Evolutionary conservation across 2,888 invertebrate species (phyloP).

Genomic region (Rhorus exstirpatorius): DNA sequence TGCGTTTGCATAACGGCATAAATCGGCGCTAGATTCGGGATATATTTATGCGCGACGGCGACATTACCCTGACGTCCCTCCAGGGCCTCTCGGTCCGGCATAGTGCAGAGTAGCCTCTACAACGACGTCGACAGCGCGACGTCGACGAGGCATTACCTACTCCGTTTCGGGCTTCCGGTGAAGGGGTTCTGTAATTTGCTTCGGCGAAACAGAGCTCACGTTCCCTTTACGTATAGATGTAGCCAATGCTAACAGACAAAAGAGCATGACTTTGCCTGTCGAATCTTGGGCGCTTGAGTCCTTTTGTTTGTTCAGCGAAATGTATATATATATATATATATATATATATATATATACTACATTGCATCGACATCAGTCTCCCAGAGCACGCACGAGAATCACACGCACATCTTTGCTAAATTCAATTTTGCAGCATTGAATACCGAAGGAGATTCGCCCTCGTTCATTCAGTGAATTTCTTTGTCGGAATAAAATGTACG

Average conservation of each 20-base stretch:
- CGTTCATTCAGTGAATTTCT: conserved; percentile 37
- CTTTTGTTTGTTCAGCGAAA: conserved; percentile 14
- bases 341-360: conserved; percentile 16
- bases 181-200: conserved; percentile 70
- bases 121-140: conserved; percentile 53
- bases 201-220: conserved; percentile 66
- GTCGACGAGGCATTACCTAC: conserved; percentile 70
- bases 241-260: conserved; percentile 8
- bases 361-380: conserved; percentile 62
- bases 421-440: conserved; percentile 61
- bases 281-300: neutral
- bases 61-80: conserved; percentile 72
- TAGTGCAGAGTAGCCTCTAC: conserved; percentile 9
- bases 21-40: conserved; percentile 73
- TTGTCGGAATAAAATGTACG: conserved; percentile 10
- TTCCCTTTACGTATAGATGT: conserved; percentile 17
- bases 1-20: conserved; percentile 74
- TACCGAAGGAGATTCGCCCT: conserved; percentile 18
- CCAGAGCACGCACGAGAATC: conserved; percentile 60
- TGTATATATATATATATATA: conserved; percentile 18
- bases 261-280: conserved; percentile 23
- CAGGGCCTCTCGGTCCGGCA: conserved; percentile 55
- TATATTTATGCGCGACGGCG: conserved; percentile 74
- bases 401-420: conserved; percentile 62
- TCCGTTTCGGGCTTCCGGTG: conserved; percentile 65